Base-by-base conservation (phyloP, 2,113 vertebrate genomes). In the Microcebus jonahi region DNA sequence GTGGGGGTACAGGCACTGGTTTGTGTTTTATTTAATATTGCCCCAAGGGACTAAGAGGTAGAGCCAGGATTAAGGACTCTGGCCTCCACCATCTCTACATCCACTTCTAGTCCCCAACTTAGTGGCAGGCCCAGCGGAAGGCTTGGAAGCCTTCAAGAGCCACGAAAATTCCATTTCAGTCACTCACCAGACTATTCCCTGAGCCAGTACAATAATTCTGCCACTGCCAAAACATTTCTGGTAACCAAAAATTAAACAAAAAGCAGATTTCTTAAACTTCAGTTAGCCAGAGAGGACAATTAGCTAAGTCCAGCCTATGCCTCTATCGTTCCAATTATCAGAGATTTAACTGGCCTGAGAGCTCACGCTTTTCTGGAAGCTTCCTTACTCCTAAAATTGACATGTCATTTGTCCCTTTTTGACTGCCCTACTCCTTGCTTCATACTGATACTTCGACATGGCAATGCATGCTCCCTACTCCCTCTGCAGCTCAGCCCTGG, bases 161-260 rank as follows among this genome's bases (percentile, higher is more conserved):
- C 53, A 63, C 31, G 57, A 55, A 84, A 63, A 80, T 57, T 95
- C 68, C 42, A 79, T 81, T 89, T 61, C 14, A 20, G 8, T 79
- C 73, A 91, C 36, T 93, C 17, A 77, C 13, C 77, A 73, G 76
- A 53, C 12, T 87, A 75, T 71, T 93, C 71, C 45, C n/a, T 76
- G 39, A 75, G 39, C 65, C 61, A 83, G 71, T 63, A 82, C 31
- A 80, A 42, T 80, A 82, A 79, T 18, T 76, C 34, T 20, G 36
- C 27, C 88, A 86, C 27, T 70, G 68, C 27, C 55, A 48, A 92
- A 75, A 79, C 18, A 75, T 55, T 70, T 83, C 18, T 81, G 67
- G 87, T 45, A 84, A 85, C 21, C 6, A 65, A 91, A 95, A 76
- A 42, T 57, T 88, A 76, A 96, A 85, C 53, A 39, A 85, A 68